A percentile compares a stretch with the other conserved stretches of the same genome.
These are phyloP conservation scores for Phenganax marumi DNA, from an alignment of 92 coral and sea anemone genomes.

Conservation along the genomic window DNA sequence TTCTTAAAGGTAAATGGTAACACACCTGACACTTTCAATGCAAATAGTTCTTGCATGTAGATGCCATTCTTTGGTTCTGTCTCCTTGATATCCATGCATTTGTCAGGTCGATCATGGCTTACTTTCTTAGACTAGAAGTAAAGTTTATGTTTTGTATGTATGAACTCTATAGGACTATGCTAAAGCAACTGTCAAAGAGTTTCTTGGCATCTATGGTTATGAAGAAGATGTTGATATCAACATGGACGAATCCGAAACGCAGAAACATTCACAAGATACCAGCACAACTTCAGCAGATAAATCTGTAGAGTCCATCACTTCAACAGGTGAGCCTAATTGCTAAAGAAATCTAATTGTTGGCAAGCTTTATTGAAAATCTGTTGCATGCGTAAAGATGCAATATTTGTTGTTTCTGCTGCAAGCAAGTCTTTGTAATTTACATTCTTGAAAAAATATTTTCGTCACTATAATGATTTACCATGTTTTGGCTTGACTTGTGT, in stretches of 20 bases:
- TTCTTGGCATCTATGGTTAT: constrained; percentile 93
- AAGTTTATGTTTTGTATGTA: too few relatives aligned
- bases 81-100: too few relatives aligned
- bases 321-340: constrained; percentile 7
- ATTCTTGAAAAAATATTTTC: neutral
- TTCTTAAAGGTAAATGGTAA: too few relatives aligned
- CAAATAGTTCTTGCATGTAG: too few relatives aligned
- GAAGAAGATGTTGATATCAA: constrained; percentile 64
- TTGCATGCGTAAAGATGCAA: neutral
- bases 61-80: too few relatives aligned
- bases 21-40: too few relatives aligned
- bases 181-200: constrained; percentile 93
- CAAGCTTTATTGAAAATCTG: neutral
- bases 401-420: too few relatives aligned
- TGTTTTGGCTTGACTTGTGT: neutral
- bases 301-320: neutral
- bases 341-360: neutral
- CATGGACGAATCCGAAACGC: constrained; percentile 22
- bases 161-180: constrained; percentile 77
- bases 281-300: neutral
- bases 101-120: too few relatives aligned
- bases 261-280: neutral
- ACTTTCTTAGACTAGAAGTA: too few relatives aligned
- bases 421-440: too few relatives aligned
- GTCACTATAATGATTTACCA: too few relatives aligned